phyloP scores from a whole-genome alignment of 2,888 invertebrate genomes.

The Nycteola revayana region DNA sequence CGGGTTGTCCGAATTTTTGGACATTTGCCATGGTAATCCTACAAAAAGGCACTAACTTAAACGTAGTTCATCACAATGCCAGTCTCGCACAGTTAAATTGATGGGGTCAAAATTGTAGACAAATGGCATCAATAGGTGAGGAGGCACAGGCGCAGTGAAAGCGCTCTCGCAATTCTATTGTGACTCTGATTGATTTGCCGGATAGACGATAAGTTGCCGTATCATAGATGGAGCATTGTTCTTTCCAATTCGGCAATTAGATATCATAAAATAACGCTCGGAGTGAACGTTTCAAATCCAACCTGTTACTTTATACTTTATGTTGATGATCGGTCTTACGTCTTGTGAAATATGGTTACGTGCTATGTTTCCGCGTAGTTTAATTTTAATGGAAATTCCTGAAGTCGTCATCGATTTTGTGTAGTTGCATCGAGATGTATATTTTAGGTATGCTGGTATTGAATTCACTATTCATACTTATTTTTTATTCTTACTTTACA shows the following conservation, averaged over 20 bases:
- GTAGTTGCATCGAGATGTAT: too few relatives aligned
- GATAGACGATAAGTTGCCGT: constrained; percentile 55
- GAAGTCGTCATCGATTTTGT: too few relatives aligned
- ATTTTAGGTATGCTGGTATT: too few relatives aligned
- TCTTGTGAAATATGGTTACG: background rate
- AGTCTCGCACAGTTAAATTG: constrained; percentile 44
- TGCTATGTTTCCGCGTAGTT: background rate
- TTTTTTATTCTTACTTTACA: too few relatives aligned
- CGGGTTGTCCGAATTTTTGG: too few relatives aligned
- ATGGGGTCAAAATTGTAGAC: constrained; percentile 54
- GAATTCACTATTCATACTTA: too few relatives aligned
- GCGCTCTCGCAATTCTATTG: constrained; percentile 62
- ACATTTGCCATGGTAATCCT: too few relatives aligned
- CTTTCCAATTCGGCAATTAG: constrained; percentile 49
- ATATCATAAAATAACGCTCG: constrained; percentile 40
- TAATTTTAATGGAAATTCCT: too few relatives aligned
- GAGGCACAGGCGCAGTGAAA: constrained; percentile 52
- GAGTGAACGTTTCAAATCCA: constrained; percentile 11
- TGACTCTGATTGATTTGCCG: constrained; percentile 57
- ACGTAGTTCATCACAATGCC: constrained; percentile 31
- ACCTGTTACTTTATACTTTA: constrained; percentile 9
- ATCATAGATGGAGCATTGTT: constrained; percentile 60
- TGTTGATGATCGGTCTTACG: constrained; percentile 5
- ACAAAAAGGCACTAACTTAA: too few relatives aligned
- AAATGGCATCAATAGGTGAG: constrained; percentile 49